These are phyloP conservation scores for Gulo gulo DNA, from an alignment of 2,113 vertebrate genomes.

Conservation along the genomic window DNA sequence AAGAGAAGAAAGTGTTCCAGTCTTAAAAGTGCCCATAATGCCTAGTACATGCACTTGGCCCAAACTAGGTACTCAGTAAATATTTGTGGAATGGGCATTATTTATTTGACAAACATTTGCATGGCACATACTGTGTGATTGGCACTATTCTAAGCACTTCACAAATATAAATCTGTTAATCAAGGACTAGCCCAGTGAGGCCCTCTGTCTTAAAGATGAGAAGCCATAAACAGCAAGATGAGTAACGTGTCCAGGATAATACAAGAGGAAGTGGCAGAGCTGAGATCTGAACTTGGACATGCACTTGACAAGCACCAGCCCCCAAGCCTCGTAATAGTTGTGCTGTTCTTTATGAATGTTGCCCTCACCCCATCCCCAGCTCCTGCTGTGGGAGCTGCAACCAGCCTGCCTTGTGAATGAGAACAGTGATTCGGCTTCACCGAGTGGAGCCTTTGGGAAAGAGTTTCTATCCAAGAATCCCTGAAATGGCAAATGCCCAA, in stretches of 20 bases:
- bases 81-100: slow-evolving; percentile 27
- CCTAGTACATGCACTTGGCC: background rate
- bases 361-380: background rate
- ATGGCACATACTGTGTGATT: background rate
- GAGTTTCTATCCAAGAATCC: background rate
- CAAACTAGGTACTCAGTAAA: background rate
- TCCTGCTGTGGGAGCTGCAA: background rate
- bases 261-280: background rate
- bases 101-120: slow-evolving; percentile 33
- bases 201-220: background rate
- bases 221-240: background rate
- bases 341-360: background rate
- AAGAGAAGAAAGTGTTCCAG: background rate
- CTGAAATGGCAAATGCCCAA: background rate
- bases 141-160: slow-evolving; percentile 2
- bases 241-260: background rate
- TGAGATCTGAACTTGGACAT: background rate
- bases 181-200: background rate
- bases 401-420: background rate
- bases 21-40: background rate
- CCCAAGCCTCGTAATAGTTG: background rate
- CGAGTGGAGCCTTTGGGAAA: background rate
- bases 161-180: slow-evolving; percentile 13
- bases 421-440: background rate
- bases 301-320: background rate